Conservation (phyloP, 2,888 invertebrate species). For the Conops quadrifasciatus region DNA sequence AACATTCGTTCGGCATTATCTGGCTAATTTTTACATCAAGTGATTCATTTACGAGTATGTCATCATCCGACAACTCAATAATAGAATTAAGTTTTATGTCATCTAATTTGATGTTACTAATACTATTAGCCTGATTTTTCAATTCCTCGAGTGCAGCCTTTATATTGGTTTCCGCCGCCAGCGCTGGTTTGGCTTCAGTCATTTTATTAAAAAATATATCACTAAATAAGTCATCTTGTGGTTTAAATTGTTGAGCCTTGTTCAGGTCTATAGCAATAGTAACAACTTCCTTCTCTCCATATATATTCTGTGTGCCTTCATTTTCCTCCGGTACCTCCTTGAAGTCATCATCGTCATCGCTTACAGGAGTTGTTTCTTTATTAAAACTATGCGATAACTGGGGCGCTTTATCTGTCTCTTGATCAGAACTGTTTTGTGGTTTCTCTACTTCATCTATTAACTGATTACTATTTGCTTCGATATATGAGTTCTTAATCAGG, state of each 20-base stretch:
- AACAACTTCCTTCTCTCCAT: not conserved
- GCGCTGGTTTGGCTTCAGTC: conserved; percentile 19
- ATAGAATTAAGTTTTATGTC: conserved; percentile 52
- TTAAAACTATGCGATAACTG: too few species aligned
- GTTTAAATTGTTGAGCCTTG: conserved; percentile 58
- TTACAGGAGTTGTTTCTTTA: too few species aligned
- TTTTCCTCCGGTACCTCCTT: conserved; percentile 37
- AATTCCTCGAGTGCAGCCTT: conserved; percentile 51
- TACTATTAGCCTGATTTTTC: conserved; percentile 52
- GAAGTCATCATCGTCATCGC: conserved; percentile 38
- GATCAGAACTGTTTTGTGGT: conserved; percentile 46
- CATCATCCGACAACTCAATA: conserved; percentile 55
- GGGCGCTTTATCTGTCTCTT: too few species aligned
- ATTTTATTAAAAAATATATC: conserved; percentile 69
- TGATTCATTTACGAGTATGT: conserved; percentile 30
- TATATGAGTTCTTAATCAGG: too few species aligned
- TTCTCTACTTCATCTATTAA: conserved; percentile 52
- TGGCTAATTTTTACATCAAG: conserved; percentile 13
- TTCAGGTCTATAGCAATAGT: conserved; percentile 66
- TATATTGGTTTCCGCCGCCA: conserved; percentile 26
- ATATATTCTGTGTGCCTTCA: too few species aligned
- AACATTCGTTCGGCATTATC: not conserved
- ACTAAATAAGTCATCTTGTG: conserved; percentile 75
- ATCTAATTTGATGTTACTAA: conserved; percentile 54
- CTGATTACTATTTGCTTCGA: too few species aligned